Conservation (phyloP, 1,140 invertebrate genomes). For the Cyphomyrmex costatus region DNA sequence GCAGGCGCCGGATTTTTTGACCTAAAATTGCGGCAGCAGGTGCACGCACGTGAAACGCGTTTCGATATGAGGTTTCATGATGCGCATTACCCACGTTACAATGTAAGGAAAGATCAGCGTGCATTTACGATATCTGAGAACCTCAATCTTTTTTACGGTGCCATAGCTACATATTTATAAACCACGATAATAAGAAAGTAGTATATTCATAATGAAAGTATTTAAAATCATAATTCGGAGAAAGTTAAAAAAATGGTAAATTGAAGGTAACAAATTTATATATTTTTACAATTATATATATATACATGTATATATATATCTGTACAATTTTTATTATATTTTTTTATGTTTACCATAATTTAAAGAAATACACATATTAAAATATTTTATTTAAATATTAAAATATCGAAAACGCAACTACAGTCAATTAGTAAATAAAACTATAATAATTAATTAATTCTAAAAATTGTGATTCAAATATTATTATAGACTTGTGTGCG, state of each 20-base stretch:
- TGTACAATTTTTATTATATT: background rate
- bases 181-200: background rate
- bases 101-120: constrained; percentile 39
- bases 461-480: constrained; percentile 58
- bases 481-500: constrained; percentile 76
- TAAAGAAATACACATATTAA: background rate
- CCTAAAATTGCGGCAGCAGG: constrained; percentile 63
- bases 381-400: background rate
- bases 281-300: background rate
- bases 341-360: background rate
- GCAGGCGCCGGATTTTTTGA: constrained; percentile 26
- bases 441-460: constrained; percentile 17
- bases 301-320: background rate
- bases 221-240: background rate
- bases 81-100: constrained; percentile 67
- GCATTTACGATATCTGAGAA: constrained; percentile 41
- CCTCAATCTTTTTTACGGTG: constrained; percentile 18
- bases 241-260: background rate
- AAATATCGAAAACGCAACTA: background rate
- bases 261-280: background rate
- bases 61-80: constrained; percentile 59
- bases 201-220: constrained; percentile 18
- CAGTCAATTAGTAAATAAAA: background rate
- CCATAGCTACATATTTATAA: constrained; percentile 12
- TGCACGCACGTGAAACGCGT: constrained; percentile 66